These are phyloP conservation scores for Coreius guichenoti DNA, from an alignment of 2,797 vertebrate species.

Conservation along the genomic window DNA sequence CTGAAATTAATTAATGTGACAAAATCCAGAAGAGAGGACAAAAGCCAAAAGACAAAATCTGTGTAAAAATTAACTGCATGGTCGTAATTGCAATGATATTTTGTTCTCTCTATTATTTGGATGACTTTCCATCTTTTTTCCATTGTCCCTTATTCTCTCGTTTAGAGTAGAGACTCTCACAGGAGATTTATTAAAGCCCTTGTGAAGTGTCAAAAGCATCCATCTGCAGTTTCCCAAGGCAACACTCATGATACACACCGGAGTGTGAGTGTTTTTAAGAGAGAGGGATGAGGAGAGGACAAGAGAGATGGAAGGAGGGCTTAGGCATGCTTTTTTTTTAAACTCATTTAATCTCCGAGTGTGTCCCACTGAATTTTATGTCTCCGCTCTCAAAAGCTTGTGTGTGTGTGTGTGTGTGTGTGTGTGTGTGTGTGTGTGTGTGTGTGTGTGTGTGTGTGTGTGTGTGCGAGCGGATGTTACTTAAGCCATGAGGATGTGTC, in stretches of 20 bases:
- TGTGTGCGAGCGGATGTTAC: not conserved
- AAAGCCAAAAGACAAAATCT: slow-evolving; percentile 1
- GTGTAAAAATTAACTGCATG: not conserved
- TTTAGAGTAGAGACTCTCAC: slow-evolving; percentile 65
- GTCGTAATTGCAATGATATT: not conserved
- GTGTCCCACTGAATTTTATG: slow-evolving; percentile 39
- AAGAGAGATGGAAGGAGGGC: slow-evolving; percentile 42
- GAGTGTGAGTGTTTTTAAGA: slow-evolving; percentile 20
- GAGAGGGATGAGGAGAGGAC: slow-evolving; percentile 38
- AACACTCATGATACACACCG: slow-evolving; percentile 34
- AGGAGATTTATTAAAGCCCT: slow-evolving; percentile 67
- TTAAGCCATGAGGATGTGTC: slow-evolving; percentile 30
- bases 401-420: not conserved
- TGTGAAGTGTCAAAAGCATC: slow-evolving; percentile 65
- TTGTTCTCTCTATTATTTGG: slow-evolving; percentile 18
- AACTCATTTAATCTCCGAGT: slow-evolving; percentile 46
- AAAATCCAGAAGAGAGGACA: not conserved
- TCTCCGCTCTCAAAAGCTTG: not conserved
- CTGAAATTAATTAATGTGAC: not conserved
- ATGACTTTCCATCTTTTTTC: slow-evolving; percentile 36
- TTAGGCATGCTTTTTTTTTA: slow-evolving; percentile 49
- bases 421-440: not conserved
- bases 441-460: no score
- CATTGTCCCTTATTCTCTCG: slow-evolving; percentile 54
- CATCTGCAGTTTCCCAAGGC: slow-evolving; percentile 45